phyloP scores from a whole-genome alignment of 2,113 vertebrate genomes.

The Megaceryle torquata region DNA sequence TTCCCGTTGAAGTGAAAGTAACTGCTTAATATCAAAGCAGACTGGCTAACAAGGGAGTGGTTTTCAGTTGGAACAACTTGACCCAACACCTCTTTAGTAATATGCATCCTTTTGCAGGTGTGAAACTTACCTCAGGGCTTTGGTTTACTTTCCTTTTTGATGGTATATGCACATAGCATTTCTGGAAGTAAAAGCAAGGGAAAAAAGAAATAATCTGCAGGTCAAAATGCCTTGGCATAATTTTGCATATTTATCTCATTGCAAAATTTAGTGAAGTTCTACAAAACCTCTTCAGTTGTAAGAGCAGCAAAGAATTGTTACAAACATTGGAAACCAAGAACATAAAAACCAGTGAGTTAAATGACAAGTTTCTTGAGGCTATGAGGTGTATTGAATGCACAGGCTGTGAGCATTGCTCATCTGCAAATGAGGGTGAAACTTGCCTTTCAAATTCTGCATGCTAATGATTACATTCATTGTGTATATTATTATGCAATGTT shows the following conservation, averaged over 20 bases:
- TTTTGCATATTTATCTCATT: not conserved
- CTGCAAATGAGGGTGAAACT: not conserved
- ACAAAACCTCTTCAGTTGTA: not conserved
- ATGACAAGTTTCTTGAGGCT: not conserved
- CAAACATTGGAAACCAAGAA: not conserved
- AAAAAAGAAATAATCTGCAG: not conserved
- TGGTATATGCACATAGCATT: accelerated
- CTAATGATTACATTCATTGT: not conserved
- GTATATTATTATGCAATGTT: not conserved
- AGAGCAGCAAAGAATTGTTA: not conserved
- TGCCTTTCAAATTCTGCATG: not conserved
- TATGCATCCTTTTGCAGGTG: not conserved
- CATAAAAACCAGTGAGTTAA: not conserved
- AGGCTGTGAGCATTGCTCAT: not conserved
- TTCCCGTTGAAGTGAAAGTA: not conserved
- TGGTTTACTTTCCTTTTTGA: not conserved
- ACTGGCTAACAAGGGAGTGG: not conserved
- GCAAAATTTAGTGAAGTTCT: not conserved
- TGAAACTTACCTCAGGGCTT: not conserved
- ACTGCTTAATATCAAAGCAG: not conserved
- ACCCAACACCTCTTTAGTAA: not conserved
- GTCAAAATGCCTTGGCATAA: not conserved
- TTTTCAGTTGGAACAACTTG: not conserved
- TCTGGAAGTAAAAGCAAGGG: not conserved
- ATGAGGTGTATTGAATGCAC: accelerated